Conservation (phyloP, 2,888 invertebrate species). For the Folsomia manolachei region DNA sequence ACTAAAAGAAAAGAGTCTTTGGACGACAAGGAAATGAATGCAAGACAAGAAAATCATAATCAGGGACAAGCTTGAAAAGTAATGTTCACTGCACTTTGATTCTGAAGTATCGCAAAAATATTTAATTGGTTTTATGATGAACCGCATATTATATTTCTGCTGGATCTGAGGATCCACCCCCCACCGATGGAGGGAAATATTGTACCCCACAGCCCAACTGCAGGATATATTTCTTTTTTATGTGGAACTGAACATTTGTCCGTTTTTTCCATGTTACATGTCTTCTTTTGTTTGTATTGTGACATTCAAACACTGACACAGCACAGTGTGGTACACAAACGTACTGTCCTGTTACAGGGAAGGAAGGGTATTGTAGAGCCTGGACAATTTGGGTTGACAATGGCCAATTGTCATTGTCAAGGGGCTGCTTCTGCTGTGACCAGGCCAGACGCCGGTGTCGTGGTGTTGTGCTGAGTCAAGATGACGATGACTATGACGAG, state of each 20-base stretch:
- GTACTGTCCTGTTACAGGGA: no score
- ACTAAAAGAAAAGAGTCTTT: neutral
- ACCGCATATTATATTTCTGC: no score
- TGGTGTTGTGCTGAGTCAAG: neutral
- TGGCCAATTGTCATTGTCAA: slow-evolving; percentile 8
- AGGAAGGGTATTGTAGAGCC: neutral
- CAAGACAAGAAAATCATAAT: no score
- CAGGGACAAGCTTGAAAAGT: no score
- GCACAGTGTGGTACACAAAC: neutral
- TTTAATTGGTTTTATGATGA: no score
- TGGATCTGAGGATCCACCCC: no score
- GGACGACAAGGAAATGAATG: no score
- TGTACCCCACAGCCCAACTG: no score
- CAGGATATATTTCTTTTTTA: neutral
- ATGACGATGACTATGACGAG: neutral
- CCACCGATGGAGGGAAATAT: neutral
- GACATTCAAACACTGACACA: neutral
- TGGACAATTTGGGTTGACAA: neutral
- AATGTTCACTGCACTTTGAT: no score
- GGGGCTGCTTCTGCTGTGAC: neutral
- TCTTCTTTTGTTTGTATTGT: neutral
- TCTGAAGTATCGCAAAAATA: no score
- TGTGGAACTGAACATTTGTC: neutral
- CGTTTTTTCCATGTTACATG: neutral
- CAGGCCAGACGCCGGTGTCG: neutral